Evolutionary conservation across 1,140 invertebrate genomes (phyloP), one percentile per base, ranked within the genome.

Genomic region (Drosophila neocordata): DNA sequence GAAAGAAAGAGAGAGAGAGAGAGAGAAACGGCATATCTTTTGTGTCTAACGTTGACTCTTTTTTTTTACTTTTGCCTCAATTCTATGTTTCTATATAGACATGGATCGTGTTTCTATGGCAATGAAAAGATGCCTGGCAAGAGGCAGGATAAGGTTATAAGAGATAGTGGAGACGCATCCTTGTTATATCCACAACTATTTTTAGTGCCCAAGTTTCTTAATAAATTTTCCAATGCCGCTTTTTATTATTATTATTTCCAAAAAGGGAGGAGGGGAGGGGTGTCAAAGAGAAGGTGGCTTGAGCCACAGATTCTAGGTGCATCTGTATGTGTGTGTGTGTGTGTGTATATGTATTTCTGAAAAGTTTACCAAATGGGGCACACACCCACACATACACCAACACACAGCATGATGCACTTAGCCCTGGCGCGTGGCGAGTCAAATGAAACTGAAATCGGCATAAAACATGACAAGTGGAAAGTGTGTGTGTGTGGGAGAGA

Each of bases 181-280:
- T 11, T 48, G 41, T 8, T 11, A 48, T 48, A 48, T 48, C 41
- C 41, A 15, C 38, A 75, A 75, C 72, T 75, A 75, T 75, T 75
- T 75, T 75, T 75, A 75, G 72, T 75, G 53, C 65, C 64, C 73
- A 75, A 75, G 72, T 75, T 75, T 75, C 73, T 75, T 75, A 75
- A 75, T 75, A 75, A 75, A 75, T 74, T 75, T 75, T 48, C 31
- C 60, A 75, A 64, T 65, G 63, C 58, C 73, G 58, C 66, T 73
- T 73, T 73, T 73, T 73, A 73, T 73, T 69, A 65, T 73, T 73
- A 73, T 73, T n/a, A n/a, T n/a, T n/a, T 73, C 66, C 61, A 73
- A 73, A 13, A 65, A 69, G 57, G 61, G 41, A 24, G 18, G 6
- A 18, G 8, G n/a, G 4, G 35, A 11, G 6, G 44, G 0, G 24